Percentiles rank a stretch among this genome's conserved stretches.
Conservation (phyloP, 2,113 vertebrate species). For the Sterna hirundo region DNA sequence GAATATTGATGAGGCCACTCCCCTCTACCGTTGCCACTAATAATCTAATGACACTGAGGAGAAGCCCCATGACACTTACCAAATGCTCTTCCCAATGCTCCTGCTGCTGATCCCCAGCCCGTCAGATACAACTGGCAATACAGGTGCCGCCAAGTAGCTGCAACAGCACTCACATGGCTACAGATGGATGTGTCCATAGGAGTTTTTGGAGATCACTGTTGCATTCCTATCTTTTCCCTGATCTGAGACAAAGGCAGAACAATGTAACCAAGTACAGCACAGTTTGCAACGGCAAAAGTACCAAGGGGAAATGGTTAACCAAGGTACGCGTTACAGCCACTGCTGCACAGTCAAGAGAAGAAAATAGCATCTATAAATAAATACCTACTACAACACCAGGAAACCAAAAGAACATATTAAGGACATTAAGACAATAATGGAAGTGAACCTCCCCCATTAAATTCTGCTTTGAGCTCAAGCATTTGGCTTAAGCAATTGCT, state of each 20-base stretch:
- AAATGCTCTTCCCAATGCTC: not conserved
- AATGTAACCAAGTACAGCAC: not conserved
- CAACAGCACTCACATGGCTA: not conserved
- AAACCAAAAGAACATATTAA: not conserved
- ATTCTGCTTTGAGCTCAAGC: not conserved
- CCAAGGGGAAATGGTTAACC: not conserved
- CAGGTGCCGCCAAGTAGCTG: not conserved
- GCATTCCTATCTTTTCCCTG: not conserved
- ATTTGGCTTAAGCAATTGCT: not conserved
- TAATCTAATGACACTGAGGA: not conserved
- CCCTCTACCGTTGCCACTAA: not conserved
- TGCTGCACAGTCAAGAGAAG: accelerated
- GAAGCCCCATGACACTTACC: not conserved
- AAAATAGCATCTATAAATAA: not conserved
- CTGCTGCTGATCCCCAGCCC: not conserved
- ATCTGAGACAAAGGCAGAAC: not conserved
- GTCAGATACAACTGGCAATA: not conserved
- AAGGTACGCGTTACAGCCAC: not conserved
- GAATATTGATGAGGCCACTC: not conserved
- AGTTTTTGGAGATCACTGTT: accelerated
- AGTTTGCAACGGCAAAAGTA: accelerated
- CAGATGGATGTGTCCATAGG: accelerated
- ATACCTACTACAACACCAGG: not conserved
- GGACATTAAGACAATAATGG: not conserved
- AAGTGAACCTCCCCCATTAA: not conserved